A percentile compares a stretch with the other conserved stretches of the same genome.
Evolutionary conservation across 1,140 invertebrate genomes (phyloP).

Genomic region (Panulirus ornatus): DNA sequence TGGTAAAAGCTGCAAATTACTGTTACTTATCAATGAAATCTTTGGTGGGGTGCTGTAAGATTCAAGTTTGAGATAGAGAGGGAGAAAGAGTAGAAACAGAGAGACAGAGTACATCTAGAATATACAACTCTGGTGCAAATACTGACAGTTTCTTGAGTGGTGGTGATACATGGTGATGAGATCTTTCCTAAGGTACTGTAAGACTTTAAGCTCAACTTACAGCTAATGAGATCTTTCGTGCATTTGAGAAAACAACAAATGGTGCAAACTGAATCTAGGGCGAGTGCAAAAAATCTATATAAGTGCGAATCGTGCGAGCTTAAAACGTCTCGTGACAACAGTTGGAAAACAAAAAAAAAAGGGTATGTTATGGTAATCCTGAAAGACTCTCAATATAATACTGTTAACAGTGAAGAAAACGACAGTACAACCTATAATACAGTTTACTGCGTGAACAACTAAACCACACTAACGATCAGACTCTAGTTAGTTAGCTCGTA

Average conservation of each 20-base stretch:
- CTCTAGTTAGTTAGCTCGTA: background rate
- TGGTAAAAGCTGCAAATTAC: slow-evolving; percentile 29
- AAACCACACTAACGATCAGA: background rate
- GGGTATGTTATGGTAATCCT: no score
- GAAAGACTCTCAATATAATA: no score
- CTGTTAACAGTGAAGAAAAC: background rate
- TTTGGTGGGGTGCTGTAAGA: slow-evolving; percentile 53
- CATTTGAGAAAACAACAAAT: no score
- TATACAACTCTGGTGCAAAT: background rate
- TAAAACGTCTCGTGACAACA: no score
- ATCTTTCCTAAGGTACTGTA: no score
- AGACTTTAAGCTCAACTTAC: no score
- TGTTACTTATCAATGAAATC: background rate
- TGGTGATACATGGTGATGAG: no score
- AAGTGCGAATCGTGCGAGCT: no score
- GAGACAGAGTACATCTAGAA: background rate
- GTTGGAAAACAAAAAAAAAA: no score
- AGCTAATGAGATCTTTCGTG: slow-evolving; percentile 25
- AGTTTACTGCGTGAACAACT: background rate
- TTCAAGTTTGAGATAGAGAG: background rate
- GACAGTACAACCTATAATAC: background rate
- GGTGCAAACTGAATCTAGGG: no score
- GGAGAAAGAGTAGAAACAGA: background rate
- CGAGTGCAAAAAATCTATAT: no score
- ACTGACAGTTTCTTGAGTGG: slow-evolving; percentile 6